Conservation (phyloP, 2,113 vertebrate genomes). For the Pseudorasbora parva region DNA sequence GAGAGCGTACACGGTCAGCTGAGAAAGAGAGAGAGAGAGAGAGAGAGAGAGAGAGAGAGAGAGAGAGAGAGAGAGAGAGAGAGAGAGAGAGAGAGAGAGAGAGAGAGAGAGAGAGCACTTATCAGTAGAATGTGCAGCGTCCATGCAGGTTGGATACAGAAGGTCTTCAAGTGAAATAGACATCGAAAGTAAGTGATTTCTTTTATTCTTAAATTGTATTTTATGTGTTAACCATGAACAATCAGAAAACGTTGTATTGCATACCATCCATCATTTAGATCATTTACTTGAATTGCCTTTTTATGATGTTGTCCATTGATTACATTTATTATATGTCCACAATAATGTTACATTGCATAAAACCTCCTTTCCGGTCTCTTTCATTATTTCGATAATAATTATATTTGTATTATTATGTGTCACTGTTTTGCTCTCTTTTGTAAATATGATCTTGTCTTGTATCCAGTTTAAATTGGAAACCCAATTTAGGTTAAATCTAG, state of each 20-base stretch:
- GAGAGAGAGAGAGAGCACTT: neutral
- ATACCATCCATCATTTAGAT: neutral
- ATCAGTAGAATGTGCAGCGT: neutral
- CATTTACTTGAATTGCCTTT: neutral
- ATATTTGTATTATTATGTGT: neutral
- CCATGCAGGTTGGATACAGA: neutral
- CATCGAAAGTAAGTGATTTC: neutral
- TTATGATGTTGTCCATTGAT: neutral
- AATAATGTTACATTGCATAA: neutral
- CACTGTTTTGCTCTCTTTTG: neutral
- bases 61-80: constrained; percentile 11
- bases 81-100: constrained; percentile 3
- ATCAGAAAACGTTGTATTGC: neutral
- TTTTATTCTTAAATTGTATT: neutral
- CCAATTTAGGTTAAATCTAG: neutral
- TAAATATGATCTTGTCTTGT: neutral
- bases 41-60: neutral
- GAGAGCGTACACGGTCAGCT: neutral
- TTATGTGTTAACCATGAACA: neutral
- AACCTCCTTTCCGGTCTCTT: neutral
- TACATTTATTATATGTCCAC: neutral
- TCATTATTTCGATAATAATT: neutral
- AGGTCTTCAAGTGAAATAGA: neutral
- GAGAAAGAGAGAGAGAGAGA: constrained; percentile 10
- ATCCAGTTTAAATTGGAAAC: neutral